phyloP scores from a whole-genome alignment of 2,113 vertebrate genomes.

The Eublepharis macularius region DNA sequence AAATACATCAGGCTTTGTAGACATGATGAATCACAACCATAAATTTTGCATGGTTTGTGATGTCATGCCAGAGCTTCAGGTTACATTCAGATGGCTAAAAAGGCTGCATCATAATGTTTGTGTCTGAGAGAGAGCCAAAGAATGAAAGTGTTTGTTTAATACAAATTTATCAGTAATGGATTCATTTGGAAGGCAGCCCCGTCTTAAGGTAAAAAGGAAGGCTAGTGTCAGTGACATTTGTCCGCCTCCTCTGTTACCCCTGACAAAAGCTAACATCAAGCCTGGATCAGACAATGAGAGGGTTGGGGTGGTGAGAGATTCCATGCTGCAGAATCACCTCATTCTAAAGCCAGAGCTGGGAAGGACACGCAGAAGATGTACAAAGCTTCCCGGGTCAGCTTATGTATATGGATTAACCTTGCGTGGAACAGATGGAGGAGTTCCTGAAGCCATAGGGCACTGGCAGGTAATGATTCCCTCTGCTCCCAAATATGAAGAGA shows the following conservation, averaged over 20 bases:
- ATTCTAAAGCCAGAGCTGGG: neutral
- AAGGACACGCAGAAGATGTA: neutral
- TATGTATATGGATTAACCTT: slow-evolving; percentile 1
- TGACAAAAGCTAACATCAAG: neutral
- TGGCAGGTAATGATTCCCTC: accelerated
- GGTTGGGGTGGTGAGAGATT: neutral
- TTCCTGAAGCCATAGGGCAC: neutral
- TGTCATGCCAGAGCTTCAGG: slow-evolving; percentile 21
- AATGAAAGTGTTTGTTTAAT: neutral
- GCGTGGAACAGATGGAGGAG: accelerated
- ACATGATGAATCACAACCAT: slow-evolving; percentile 9
- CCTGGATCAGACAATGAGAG: neutral
- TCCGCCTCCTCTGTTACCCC: neutral
- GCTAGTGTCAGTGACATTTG: accelerated
- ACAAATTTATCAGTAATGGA: neutral
- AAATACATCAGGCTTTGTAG: neutral
- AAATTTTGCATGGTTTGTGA: slow-evolving; percentile 28
- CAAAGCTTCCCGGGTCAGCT: neutral
- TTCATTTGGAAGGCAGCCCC: neutral
- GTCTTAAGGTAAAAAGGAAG: neutral
- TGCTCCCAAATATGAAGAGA: accelerated
- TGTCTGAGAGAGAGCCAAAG: neutral
- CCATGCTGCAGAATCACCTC: neutral
- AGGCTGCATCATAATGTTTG: neutral
- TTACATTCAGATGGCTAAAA: neutral